Percentiles rank a stretch among this genome's conserved stretches.
These are phyloP conservation scores for Meleagris gallopavo DNA, from an alignment of 2,113 vertebrate genomes.

Conservation along the genomic window DNA sequence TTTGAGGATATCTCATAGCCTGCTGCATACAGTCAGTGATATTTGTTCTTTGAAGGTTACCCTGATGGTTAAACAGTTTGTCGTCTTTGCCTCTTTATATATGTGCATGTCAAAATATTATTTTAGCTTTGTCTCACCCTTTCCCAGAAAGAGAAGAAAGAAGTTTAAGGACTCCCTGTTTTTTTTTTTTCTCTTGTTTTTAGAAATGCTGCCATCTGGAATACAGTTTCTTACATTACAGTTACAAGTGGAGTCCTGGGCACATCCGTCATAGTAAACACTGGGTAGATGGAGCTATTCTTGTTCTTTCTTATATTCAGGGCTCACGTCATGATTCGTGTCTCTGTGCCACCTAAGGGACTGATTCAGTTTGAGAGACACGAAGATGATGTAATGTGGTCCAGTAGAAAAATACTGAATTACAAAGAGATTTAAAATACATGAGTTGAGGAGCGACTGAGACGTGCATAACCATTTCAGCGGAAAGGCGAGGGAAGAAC, in stretches of 20 bases:
- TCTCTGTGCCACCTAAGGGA: neutral
- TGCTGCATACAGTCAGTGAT: neutral
- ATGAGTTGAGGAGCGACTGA: neutral
- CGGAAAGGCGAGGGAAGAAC: conserved; percentile 3
- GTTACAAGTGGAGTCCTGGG: neutral
- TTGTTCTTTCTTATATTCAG: neutral
- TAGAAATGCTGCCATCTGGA: neutral
- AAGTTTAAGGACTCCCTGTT: neutral
- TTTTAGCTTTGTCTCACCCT: neutral
- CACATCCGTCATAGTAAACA: neutral
- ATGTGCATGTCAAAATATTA: neutral
- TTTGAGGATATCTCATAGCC: neutral
- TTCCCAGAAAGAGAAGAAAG: neutral
- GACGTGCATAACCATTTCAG: neutral
- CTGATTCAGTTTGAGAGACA: neutral
- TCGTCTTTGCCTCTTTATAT: neutral
- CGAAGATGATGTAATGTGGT: neutral
- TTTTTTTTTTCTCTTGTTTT: neutral
- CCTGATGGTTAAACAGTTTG: neutral
- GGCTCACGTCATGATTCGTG: neutral
- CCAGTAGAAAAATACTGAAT: neutral
- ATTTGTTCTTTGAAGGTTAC: neutral
- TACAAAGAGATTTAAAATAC: neutral
- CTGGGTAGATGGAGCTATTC: neutral
- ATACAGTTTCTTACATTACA: neutral